Conservation (phyloP, 2,113 vertebrate genomes). For the Kryptolebias marmoratus region DNA sequence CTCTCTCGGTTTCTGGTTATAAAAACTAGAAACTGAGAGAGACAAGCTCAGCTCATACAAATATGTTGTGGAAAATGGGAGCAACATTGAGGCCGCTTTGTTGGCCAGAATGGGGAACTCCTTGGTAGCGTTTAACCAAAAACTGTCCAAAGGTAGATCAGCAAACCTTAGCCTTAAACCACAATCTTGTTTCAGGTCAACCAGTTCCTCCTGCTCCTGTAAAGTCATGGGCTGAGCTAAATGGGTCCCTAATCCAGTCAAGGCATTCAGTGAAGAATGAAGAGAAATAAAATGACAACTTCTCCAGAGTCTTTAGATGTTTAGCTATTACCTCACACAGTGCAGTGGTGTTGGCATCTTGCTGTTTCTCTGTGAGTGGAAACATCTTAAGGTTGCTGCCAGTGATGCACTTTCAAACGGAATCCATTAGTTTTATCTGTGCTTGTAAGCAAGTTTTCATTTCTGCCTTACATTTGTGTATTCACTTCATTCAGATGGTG, state of each 20-base stretch:
- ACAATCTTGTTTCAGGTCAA: slow-evolving; percentile 36
- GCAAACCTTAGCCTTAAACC: slow-evolving; percentile 31
- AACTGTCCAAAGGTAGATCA: slow-evolving; percentile 33
- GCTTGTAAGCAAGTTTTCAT: background rate
- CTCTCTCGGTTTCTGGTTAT: background rate
- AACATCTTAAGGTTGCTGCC: background rate
- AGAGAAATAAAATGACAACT: slow-evolving; percentile 18
- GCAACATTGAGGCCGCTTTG: background rate
- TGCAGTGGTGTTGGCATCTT: background rate
- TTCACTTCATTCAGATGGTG: too few species aligned
- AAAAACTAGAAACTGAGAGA: background rate
- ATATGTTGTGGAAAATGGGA: slow-evolving; percentile 18
- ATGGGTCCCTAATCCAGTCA: slow-evolving; percentile 45
- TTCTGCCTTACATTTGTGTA: background rate
- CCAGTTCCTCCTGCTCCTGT: slow-evolving; percentile 32
- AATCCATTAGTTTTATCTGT: slow-evolving; percentile 18
- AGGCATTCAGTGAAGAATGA: slow-evolving; percentile 23
- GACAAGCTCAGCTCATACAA: slow-evolving; percentile 3
- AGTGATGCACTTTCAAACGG: background rate
- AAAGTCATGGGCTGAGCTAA: slow-evolving; percentile 13
- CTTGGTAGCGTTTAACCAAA: slow-evolving; percentile 17
- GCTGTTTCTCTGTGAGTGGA: slow-evolving; percentile 12
- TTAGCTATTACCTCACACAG: slow-evolving; percentile 2
- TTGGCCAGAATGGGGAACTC: background rate
- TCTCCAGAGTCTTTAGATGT: slow-evolving; percentile 19